Evolutionary conservation across 2,888 invertebrate species (phyloP).

Genomic region (Drosophila rellima): DNA sequence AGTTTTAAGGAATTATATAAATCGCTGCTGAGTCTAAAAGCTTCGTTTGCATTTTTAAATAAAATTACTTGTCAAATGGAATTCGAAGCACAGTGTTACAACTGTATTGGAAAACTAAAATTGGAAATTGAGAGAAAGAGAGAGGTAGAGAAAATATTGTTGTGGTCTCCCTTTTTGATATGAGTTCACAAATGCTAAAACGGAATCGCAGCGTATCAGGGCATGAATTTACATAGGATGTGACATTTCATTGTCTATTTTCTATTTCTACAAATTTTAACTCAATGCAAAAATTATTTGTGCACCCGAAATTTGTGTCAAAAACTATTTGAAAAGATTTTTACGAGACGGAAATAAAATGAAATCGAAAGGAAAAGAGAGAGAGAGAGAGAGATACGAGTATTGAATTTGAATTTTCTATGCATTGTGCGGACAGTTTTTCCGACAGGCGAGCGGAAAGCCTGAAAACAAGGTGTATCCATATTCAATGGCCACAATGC

Average conservation of each 20-base stretch:
- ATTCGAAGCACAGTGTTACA: too few species aligned
- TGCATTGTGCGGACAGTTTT: conserved; percentile 10
- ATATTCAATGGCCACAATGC: conserved; percentile 26
- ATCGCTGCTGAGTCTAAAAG: background rate
- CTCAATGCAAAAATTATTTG: conserved; percentile 18
- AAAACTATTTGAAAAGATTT: conserved; percentile 22
- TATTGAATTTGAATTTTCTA: conserved; percentile 11
- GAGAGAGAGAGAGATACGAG: background rate
- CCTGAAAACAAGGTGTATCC: conserved; percentile 22
- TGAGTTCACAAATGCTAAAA: conserved; percentile 7
- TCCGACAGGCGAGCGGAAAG: conserved; percentile 19
- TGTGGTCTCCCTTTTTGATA: conserved; percentile 5
- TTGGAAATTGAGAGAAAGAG: background rate
- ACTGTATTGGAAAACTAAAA: background rate
- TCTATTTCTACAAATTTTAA: conserved; percentile 16
- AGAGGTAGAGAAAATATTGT: background rate
- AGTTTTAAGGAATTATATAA: background rate
- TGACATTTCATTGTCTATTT: conserved; percentile 13
- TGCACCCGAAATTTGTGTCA: background rate
- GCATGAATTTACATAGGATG: conserved; percentile 38
- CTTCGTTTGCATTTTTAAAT: background rate
- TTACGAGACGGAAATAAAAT: conserved; percentile 26
- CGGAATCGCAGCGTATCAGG: conserved; percentile 33
- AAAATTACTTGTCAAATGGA: background rate
- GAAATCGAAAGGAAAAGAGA: conserved; percentile 1